Evolutionary conservation across 92 coral and sea anemone species (phyloP).

Genomic region (Porites lobata): DNA sequence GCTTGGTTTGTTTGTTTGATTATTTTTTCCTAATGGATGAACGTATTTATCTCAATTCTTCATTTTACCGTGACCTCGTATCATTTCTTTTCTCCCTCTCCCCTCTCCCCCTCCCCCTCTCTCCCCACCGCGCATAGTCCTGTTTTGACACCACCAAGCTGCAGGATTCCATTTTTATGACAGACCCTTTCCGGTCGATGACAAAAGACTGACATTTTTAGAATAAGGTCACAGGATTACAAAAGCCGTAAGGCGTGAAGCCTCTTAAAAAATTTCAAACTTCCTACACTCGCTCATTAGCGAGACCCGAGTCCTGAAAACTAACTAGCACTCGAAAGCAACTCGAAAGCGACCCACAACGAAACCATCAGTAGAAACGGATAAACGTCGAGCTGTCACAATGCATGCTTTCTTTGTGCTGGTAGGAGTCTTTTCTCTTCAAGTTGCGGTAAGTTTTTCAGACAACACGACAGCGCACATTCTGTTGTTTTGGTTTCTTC

Average conservation of each 20-base stretch:
- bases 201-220: slow-evolving; percentile 7
- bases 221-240: background rate
- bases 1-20: no score
- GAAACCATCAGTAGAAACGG: no score
- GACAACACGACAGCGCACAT: background rate
- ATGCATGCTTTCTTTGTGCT: background rate
- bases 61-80: background rate
- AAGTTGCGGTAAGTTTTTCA: slow-evolving; percentile 20
- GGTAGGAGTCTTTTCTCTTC: background rate
- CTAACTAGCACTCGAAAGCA: no score
- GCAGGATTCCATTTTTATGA: background rate
- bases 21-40: no score
- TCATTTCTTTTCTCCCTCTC: background rate
- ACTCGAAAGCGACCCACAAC: no score
- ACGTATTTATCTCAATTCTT: no score
- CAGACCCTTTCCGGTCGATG: background rate
- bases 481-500: background rate
- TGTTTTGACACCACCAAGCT: background rate
- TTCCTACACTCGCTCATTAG: background rate
- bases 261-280: background rate
- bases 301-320: no score
- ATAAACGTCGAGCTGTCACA: background rate
- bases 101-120: background rate
- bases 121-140: background rate
- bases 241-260: background rate